A percentile compares a stretch with the other conserved stretches of the same genome.
Evolutionary conservation across 1,140 invertebrate species (phyloP).

Genomic region (Magallana gigas): DNA sequence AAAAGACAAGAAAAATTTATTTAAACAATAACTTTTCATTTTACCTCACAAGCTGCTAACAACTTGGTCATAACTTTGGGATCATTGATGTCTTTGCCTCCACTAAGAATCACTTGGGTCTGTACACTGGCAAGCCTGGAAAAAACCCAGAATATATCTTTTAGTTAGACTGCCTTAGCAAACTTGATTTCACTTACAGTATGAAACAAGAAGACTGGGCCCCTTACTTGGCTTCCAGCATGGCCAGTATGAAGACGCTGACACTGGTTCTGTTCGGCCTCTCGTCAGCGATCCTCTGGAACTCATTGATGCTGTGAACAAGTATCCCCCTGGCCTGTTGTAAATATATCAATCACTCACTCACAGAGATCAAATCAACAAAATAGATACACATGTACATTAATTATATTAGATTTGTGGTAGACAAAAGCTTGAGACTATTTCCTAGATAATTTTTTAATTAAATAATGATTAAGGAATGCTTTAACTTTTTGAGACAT

Average conservation of each 20-base stretch:
- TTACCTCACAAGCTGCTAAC: constrained; percentile 72
- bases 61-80: constrained; percentile 69
- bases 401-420: too few relatives aligned
- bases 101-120: constrained; percentile 62
- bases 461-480: too few relatives aligned
- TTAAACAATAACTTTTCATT: not conserved
- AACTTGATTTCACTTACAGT: not conserved
- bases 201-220: not conserved
- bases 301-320: constrained; percentile 71
- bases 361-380: too few relatives aligned
- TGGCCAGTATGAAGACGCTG: constrained; percentile 69
- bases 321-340: constrained; percentile 72
- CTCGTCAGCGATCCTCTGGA: constrained; percentile 66
- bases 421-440: too few relatives aligned
- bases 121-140: constrained; percentile 69
- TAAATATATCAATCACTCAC: too few relatives aligned
- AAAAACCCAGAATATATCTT: too few relatives aligned
- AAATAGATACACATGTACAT: too few relatives aligned
- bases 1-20: too few relatives aligned
- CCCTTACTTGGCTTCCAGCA: constrained; percentile 75
- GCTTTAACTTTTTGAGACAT: too few relatives aligned
- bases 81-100: constrained; percentile 65
- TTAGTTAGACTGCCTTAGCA: not conserved
- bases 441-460: too few relatives aligned
- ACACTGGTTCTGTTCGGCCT: constrained; percentile 71